Percentiles rank a stretch among this genome's conserved stretches.
Evolutionary conservation across 2,888 invertebrate species (phyloP).

Genomic region (Pheosia tremula): DNA sequence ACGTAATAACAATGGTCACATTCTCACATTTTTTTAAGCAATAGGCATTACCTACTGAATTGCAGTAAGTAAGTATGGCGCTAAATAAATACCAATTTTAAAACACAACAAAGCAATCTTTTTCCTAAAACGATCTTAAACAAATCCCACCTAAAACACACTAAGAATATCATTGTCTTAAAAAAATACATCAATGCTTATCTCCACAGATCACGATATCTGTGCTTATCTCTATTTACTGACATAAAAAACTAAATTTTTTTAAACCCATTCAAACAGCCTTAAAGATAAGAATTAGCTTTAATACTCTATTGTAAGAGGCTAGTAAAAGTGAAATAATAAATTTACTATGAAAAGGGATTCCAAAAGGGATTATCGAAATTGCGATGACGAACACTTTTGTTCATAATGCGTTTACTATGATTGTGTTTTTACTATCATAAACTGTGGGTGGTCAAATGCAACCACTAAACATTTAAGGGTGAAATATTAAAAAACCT

Average conservation of each 20-base stretch:
- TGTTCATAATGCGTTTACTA: constrained; percentile 58
- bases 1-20: too few species aligned
- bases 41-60: too few species aligned
- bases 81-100: too few species aligned
- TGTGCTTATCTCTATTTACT: not conserved
- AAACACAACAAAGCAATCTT: too few species aligned
- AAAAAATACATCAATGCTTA: not conserved
- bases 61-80: too few species aligned
- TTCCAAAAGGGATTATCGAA: constrained; percentile 47
- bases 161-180: not conserved
- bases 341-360: constrained; percentile 28
- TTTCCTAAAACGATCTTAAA: not conserved
- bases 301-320: constrained; percentile 30
- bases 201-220: too few species aligned
- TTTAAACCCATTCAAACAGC: constrained; percentile 6
- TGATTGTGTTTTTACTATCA: constrained; percentile 53
- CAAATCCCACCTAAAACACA: not conserved
- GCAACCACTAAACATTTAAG: constrained; percentile 16
- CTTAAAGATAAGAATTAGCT: constrained; percentile 20
- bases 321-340: constrained; percentile 28
- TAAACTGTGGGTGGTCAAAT: constrained; percentile 56
- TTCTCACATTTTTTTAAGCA: too few species aligned
- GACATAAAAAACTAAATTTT: constrained; percentile 1
- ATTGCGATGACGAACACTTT: constrained; percentile 57
- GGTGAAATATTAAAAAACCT: not conserved